phyloP scores from a whole-genome alignment of 2,113 vertebrate genomes.

The Pomatostomus ruficeps region DNA sequence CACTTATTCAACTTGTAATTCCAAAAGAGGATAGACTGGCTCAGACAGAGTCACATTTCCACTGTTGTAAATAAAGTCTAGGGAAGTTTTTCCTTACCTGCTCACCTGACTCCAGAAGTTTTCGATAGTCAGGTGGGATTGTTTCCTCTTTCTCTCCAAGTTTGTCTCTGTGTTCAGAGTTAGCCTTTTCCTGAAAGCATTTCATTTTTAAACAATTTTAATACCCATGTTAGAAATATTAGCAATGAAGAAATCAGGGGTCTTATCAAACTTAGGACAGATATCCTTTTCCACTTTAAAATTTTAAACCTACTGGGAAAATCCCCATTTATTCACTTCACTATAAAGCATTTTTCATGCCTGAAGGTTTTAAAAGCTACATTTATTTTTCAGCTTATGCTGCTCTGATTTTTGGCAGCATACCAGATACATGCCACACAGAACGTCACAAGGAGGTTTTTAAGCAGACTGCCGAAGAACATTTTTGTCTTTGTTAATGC shows the following conservation, averaged over 20 bases:
- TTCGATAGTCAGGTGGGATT: slow-evolving; percentile 69
- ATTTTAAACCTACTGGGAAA: neutral
- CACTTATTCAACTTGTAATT: neutral
- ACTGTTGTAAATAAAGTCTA: neutral
- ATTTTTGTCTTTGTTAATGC: neutral
- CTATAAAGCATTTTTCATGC: rapidly evolving
- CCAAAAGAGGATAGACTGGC: neutral
- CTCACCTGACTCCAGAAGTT: slow-evolving; percentile 64
- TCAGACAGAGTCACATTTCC: neutral
- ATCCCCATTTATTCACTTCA: rapidly evolving
- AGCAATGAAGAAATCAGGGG: neutral
- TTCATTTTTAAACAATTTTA: neutral
- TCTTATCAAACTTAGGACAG: neutral
- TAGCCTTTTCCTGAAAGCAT: slow-evolving; percentile 68
- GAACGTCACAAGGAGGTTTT: neutral
- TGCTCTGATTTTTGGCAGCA: neutral
- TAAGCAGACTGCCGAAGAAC: neutral
- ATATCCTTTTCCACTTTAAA: neutral
- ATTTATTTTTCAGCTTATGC: neutral
- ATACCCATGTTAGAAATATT: neutral
- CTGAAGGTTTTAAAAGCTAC: neutral
- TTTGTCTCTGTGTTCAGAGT: slow-evolving; percentile 69
- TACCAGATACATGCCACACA: neutral
- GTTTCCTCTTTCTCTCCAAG: slow-evolving; percentile 77
- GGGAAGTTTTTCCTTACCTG: slow-evolving; percentile 47